Evolutionary conservation across 1,140 invertebrate genomes (phyloP), one percentile per base, ranked within the genome.

Genomic region (Achroia grisella): DNA sequence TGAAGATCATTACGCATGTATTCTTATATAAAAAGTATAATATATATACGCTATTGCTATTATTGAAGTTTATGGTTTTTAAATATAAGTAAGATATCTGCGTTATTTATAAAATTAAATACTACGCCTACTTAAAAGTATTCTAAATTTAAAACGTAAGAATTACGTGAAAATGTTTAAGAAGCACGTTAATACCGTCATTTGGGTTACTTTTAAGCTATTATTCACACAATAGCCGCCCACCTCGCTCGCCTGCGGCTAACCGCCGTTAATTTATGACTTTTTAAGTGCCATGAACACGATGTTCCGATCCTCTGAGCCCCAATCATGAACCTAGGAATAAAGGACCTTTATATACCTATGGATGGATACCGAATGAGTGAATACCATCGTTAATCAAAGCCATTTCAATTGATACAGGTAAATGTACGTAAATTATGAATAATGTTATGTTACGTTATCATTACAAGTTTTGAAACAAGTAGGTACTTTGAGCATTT

Each of bases 241-340:
- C 44, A 58, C 37, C 50, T 57, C 52, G 29, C 28, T 41, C 36
- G 46, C 52, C 50, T 54, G 56, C 44, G 50, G 50, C 31, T 34
- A 44, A 44, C 44, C 54, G 52, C 43, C 57, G 37, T 48, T 58
- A 66, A 71, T 62, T 60, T 63, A 66, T 56, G 58, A 52, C 56
- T 56, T 66, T 67, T 68, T 62, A 58, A 62, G 52, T 67, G 58
- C 52, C 61, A 54, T 30, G 48, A 48, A 62, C 58, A 66, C 56
- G 57, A 48, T 59, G 52, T 65, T 61, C 52, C 51, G 43, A 52
- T 61, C 43, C 49, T 37, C 31, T 36, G 48, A 47, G 48, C 8
- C 42, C 41, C 49, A 47, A 43, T 52, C 44, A 53, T 42, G 34
- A 13, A 15, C 10, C 6, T 15, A 15, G 30, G 33, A 41, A 15